Percentiles rank a stretch among this genome's conserved stretches.
Conservation (phyloP, 2,888 invertebrate species). For the Uloborus plumipes region DNA sequence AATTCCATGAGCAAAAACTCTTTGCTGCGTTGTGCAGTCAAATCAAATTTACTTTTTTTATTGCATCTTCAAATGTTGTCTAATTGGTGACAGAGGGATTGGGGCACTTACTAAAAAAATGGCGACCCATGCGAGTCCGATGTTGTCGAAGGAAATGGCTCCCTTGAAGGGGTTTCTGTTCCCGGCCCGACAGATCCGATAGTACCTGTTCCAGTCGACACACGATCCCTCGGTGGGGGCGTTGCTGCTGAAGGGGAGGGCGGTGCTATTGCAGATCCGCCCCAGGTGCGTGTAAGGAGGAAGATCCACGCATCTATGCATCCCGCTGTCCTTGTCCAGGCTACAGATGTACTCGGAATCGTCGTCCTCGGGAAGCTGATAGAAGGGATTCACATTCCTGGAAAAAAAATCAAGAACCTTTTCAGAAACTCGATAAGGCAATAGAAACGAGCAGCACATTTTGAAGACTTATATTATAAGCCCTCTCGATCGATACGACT, state of each 20-base stretch:
- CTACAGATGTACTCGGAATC: slow-evolving; percentile 96
- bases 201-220: slow-evolving; percentile 99
- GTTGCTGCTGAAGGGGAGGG: slow-evolving; percentile 72
- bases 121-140: slow-evolving; percentile 99
- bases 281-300: slow-evolving; percentile 83
- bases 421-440: too few species aligned
- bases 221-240: slow-evolving; percentile 78
- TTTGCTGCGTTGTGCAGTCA: neutral
- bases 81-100: neutral
- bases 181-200: slow-evolving; percentile 91
- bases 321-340: slow-evolving; percentile 90
- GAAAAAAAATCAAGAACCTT: neutral
- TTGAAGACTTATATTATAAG: too few species aligned
- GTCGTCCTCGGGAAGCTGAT: slow-evolving; percentile 72
- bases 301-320: slow-evolving; percentile 90
- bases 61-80: neutral
- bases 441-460: too few species aligned
- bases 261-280: slow-evolving; percentile 82
- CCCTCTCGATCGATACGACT: too few species aligned
- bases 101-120: slow-evolving; percentile 86
- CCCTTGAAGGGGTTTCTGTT: slow-evolving; percentile 98
- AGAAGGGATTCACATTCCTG: slow-evolving; percentile 81
- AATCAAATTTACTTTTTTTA: neutral
- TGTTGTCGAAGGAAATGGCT: slow-evolving; percentile 99
- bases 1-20: neutral